Conservation (phyloP, 2,113 vertebrate genomes). For the Xiphorhynchus elegans region DNA sequence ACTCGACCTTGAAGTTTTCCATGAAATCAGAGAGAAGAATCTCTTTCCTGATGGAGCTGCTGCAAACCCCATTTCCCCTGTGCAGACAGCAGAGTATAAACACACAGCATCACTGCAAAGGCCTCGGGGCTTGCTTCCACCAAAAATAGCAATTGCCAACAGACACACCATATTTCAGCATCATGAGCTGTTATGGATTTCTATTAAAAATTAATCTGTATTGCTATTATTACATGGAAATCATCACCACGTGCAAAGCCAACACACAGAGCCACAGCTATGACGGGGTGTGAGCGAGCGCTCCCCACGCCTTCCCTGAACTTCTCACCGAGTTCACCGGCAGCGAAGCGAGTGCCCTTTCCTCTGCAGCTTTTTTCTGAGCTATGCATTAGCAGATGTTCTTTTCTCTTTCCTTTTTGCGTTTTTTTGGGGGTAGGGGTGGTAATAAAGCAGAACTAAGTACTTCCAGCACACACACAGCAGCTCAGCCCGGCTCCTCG, state of each 20-base stretch:
- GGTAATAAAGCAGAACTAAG: neutral
- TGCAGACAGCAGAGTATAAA: neutral
- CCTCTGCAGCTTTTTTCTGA: neutral
- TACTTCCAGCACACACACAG: neutral
- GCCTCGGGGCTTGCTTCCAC: constrained; percentile 27
- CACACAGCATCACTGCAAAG: neutral
- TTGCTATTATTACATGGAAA: neutral
- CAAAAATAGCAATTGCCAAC: constrained; percentile 42
- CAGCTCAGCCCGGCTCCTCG: neutral
- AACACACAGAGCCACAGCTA: fast-evolving
- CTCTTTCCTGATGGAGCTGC: neutral
- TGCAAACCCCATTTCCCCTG: neutral
- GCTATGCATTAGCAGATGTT: constrained; percentile 15
- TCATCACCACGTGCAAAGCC: neutral
- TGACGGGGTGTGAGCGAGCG: fast-evolving
- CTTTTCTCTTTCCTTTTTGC: neutral
- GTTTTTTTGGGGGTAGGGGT: neutral
- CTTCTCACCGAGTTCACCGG: neutral
- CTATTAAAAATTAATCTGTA: constrained; percentile 8
- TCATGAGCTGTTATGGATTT: neutral
- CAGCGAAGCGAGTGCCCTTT: neutral
- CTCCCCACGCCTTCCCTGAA: neutral
- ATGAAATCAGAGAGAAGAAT: neutral
- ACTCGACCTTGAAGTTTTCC: neutral
- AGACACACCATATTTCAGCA: constrained; percentile 20